Evolutionary conservation across 1,140 invertebrate genomes (phyloP).

Genomic region (Lutraria rhynchaena): DNA sequence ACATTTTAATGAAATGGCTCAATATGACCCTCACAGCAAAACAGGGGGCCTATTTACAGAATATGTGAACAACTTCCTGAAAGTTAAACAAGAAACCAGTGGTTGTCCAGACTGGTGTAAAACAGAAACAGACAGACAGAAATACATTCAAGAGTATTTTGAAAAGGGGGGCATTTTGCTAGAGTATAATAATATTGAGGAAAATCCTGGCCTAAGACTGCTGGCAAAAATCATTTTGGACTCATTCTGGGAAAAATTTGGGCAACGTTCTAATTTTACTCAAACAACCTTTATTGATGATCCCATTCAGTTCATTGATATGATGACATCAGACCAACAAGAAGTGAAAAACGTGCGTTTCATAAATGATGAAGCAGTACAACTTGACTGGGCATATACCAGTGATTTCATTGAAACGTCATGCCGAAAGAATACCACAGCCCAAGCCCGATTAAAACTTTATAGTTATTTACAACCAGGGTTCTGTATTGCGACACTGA

Average conservation of each 20-base stretch:
- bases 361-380: constrained; percentile 38
- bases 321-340: constrained; percentile 62
- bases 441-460: constrained; percentile 79
- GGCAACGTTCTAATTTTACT: no score
- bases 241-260: no score
- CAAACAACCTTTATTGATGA: no score
- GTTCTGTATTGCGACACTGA: constrained; percentile 82
- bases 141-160: no score
- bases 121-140: no score
- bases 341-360: constrained; percentile 45
- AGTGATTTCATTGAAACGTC: not conserved
- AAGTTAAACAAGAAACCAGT: constrained; percentile 3
- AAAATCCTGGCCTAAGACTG: no score
- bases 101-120: constrained; percentile 11
- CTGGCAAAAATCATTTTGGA: no score
- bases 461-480: constrained; percentile 75
- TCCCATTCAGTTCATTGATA: no score
- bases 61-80: constrained; percentile 8
- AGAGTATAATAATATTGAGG: no score
- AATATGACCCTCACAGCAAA: no score
- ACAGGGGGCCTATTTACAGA: not conserved
- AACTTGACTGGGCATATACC: constrained; percentile 25
- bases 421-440: constrained; percentile 75
- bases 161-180: no score
- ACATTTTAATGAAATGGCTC: no score